Base-by-base conservation (phyloP, 92 coral and sea anemone genomes). In the Actinostola sp. region DNA sequence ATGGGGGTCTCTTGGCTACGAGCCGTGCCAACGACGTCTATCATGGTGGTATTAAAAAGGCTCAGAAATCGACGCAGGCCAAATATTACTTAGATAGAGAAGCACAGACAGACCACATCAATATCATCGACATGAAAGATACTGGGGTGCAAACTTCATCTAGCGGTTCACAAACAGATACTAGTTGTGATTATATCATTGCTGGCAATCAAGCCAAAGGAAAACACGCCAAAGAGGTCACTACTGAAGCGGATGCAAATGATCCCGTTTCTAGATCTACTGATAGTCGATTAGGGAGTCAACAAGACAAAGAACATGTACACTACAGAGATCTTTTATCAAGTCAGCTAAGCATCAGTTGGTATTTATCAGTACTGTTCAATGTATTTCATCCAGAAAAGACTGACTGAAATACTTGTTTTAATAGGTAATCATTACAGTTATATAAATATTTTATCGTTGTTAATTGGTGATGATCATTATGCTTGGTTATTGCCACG, bases 361-460 rank as follows among this genome's bases (percentile, higher is more conserved):
- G 72, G 72, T 67, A 67, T 67, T 53, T 67, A 46, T 46, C 72
- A 26, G 34, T 67, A 23, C 48, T 67, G 30, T 30, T 67, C 17
- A 67, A 31, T 16, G 25, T 67, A 16, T 49, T 67, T 6, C 5
- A 28, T 12, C 63, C 26, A 26, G 60, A 53, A 49, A 46, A 51
- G n/a, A 16, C 1, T 23, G 64, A 25, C 23, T 34, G 36, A 49
- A 16, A 11, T n/a, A n/a, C n/a, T n/a, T n/a, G n/a, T n/a, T n/a
- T 36, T 36, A 36, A 36, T 36, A 11, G 11, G 42, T 36, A 4
- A 36, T 36, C 11, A 11, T 36, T 4, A 4, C 42, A 36, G 42
- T 36, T 4, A 36, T 36, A n/a, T n/a, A n/a, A n/a, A n/a, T n/a
- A n/a, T n/a, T n/a, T n/a, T n/a, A n/a, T n/a, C n/a, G n/a, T n/a